phyloP scores from a whole-genome alignment of 2,113 vertebrate genomes.

The Bubo blakistoni region DNA sequence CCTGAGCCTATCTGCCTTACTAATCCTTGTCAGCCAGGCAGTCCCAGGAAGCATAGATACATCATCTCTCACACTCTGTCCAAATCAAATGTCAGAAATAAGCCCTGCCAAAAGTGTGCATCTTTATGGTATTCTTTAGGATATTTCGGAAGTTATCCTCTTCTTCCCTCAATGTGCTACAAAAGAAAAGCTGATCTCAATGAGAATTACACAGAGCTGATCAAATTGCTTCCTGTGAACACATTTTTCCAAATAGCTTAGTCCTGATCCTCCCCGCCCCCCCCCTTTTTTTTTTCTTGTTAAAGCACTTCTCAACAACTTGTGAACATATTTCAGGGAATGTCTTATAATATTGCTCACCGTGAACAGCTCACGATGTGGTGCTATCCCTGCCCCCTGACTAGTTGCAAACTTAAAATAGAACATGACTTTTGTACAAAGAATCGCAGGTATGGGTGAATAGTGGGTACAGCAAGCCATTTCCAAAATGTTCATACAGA shows the following conservation, averaged over 20 bases:
- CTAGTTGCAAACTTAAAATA: neutral
- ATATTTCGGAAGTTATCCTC: neutral
- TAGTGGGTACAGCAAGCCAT: neutral
- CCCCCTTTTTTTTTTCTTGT: neutral
- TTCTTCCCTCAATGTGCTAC: neutral
- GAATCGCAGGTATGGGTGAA: neutral
- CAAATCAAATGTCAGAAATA: neutral
- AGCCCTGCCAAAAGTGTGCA: neutral
- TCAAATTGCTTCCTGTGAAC: neutral
- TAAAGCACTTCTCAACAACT: neutral
- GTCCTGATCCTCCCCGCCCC: neutral
- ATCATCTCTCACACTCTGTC: neutral
- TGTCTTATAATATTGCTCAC: neutral
- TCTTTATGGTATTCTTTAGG: neutral
- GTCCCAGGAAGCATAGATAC: neutral
- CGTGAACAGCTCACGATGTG: neutral
- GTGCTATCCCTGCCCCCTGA: neutral
- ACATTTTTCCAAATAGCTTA: neutral
- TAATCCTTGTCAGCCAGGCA: neutral
- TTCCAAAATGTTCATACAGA: neutral
- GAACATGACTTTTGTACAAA: neutral
- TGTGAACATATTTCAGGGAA: neutral
- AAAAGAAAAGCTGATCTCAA: neutral
- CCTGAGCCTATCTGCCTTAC: neutral
- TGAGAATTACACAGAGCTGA: neutral